Evolutionary conservation across 2,797 vertebrate species (phyloP), one percentile per base, ranked within the genome.

Genomic region (Paedocypris micromegethes): DNA sequence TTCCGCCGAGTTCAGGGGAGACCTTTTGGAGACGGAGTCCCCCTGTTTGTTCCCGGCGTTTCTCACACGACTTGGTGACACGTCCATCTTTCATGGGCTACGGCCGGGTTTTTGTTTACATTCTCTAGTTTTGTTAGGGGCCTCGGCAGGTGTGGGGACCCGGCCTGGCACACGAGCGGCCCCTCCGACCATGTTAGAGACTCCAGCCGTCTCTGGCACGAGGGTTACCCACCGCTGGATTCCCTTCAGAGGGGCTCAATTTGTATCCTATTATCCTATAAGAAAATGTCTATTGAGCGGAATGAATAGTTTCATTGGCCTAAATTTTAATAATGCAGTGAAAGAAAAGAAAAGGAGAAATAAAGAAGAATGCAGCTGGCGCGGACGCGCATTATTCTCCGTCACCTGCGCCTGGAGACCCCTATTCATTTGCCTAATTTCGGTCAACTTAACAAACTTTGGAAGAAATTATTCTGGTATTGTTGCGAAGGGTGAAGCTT

Each of bases 391-490:
- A 94, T 95, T 97, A 95, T 95, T 90, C 93, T 84, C 91, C 89
- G 93, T 98, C 95, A 98, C 95, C 95, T 98, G 95, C 94, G 92
- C 93, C 91, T 90, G 89, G 91, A 93, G 91, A 93, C 93, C 93
- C 83, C 96, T 94, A 96, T 98, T 97, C 95, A 98, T 97, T 97
- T 96, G 94, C 93, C 94, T 98, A 98, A 98, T 98, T 98, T 98
- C 93, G 94, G 92, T 94, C 94, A 97, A 94, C 96, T 98, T 98
- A 98, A 98, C 95, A 94, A 98, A 98, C 93, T 98, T 98, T 92
- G 92, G 92, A 91, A 93, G 92, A 94, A 94, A 95, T 96, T 92
- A 94, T 94, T 93, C 92, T 91, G 93, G 93, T 85, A 95, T 98
- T 98, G 96, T 98, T 93, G 90, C 85, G 89, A 88, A 93, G 93